Base-by-base conservation (phyloP, 2,888 invertebrate genomes). In the Lithosia quadra region DNA sequence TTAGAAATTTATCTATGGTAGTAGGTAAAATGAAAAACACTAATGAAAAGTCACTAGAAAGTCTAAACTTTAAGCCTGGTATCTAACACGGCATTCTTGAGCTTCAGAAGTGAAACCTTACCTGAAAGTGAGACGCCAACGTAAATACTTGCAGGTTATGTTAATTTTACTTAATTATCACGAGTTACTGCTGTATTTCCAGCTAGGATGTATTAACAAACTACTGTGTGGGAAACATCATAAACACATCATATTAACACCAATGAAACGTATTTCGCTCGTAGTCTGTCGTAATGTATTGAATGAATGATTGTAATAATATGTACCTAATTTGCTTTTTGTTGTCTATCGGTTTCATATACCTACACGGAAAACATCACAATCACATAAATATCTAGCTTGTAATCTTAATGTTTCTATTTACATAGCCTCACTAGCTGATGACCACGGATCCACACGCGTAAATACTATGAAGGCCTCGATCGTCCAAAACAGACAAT, bases 91-190 rank as follows among this genome's bases (percentile, higher is more conserved):
- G 18, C 15, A 43, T 43, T 49, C 49, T n/a, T 49, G n/a, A 49
- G 2, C 49, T 49, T n/a, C 8, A 49, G 18, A 49, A n/a, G n/a
- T 18, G n/a, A 49, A 49, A 49, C n/a, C n/a, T 9, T 49, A 9
- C n/a, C 49, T n/a, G 49, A 49, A 49, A 49, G 49, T 49, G 49
- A 49, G 49, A 49, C 49, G n/a, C 49, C 49, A 49, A 9, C 24
- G 8, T 56, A 56, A 15, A 28, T 24, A 56, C 24, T 8, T 56
- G 33, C 58, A 39, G 53, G 24, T 34, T 64, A 68, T 36, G 60
- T 39, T 64, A 64, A 61, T 69, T 58, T 28, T 55, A 49, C 18
- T 64, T 43, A 65, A 65, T 65, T 65, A 65, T 56, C 49, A 55
- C 24, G 58, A 58, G 68, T 64, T 53, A 56, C 55, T 62, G 65